Evolutionary conservation across 1,140 invertebrate species (phyloP), one percentile per base, ranked within the genome.

Genomic region (Aphelenchoides avenae): DNA sequence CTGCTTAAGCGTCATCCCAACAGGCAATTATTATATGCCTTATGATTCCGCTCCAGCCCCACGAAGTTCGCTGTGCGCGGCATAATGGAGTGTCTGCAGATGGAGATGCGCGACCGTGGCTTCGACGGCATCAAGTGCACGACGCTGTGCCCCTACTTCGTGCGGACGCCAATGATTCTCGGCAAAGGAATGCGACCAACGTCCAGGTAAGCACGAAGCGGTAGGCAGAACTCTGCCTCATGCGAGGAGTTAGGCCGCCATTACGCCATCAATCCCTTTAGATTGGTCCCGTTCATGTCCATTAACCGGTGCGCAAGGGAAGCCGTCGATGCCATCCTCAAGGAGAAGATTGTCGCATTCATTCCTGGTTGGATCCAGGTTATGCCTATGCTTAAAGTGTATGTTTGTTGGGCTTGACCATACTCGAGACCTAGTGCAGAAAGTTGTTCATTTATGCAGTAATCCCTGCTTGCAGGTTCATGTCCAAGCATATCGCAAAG

Each of bases 31-130:
- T 53, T 15, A 13, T 53, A 1, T 29, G n/a, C 27, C 11, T 24
- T 39, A n/a, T n/a, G n/a, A n/a, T n/a, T n/a, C n/a, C n/a, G n/a
- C n/a, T 74, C 27, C 33, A 72, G 73, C 52, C 70, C 73, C 1
- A 75, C 65, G 24, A 75, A 75, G 51, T 77, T 77, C 27, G 73
- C 73, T 6, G 66, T 75, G 27, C 75, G 73, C 9, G 75, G 73
- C n/a, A 52, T 70, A 15, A 77, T 75, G 75, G 73, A 75, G 56
- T 76, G 53, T 27, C 24, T 75, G 18, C 57, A 76, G 47, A 77
- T 75, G 72, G 73, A 75, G 50, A 43, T 75, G 13, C 26, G 54
- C 27, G 73, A 75, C 34, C 52, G 61, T 20, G 72, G 70, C 15
- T 42, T 77, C 13, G 57, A 70, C 29, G 65, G 57, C 13, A 71